phyloP scores from a whole-genome alignment of 2,113 vertebrate species.

The Phylloscopus trochilus region DNA sequence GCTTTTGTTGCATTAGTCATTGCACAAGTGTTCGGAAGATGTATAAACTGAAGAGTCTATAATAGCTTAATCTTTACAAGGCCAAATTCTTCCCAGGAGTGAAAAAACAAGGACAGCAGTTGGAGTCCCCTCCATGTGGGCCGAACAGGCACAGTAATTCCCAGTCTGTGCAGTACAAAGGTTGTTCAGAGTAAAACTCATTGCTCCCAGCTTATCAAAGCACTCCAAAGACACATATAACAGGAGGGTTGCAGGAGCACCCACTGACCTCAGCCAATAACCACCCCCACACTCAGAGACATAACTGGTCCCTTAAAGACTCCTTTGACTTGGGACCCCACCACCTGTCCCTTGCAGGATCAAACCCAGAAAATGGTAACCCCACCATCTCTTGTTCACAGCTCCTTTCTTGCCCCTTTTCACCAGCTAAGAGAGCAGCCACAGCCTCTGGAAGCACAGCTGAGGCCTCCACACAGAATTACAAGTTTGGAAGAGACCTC shows the following conservation, averaged over 20 bases:
- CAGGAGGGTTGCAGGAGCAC: neutral
- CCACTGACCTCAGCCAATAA: neutral
- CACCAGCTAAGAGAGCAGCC: neutral
- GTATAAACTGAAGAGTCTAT: neutral
- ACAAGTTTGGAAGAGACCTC: neutral
- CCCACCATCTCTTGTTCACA: neutral
- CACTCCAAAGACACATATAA: neutral
- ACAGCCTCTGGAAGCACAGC: neutral
- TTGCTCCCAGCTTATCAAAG: neutral
- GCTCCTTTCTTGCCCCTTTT: neutral
- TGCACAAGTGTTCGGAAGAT: slow-evolving; percentile 28
- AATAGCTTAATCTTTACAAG: neutral
- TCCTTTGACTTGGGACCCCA: neutral
- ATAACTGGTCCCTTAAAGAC: neutral
- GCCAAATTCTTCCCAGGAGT: slow-evolving; percentile 12
- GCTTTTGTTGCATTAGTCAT: slow-evolving; percentile 20
- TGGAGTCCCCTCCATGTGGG: neutral
- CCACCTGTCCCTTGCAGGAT: neutral
- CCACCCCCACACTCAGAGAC: neutral
- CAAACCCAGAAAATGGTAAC: neutral
- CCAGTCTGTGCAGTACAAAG: neutral
- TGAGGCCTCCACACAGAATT: neutral
- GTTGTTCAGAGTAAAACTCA: neutral
- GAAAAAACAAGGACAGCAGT: neutral
- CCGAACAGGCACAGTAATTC: neutral